Conservation (phyloP, 1,140 invertebrate species). For the Nebria ingens region DNA sequence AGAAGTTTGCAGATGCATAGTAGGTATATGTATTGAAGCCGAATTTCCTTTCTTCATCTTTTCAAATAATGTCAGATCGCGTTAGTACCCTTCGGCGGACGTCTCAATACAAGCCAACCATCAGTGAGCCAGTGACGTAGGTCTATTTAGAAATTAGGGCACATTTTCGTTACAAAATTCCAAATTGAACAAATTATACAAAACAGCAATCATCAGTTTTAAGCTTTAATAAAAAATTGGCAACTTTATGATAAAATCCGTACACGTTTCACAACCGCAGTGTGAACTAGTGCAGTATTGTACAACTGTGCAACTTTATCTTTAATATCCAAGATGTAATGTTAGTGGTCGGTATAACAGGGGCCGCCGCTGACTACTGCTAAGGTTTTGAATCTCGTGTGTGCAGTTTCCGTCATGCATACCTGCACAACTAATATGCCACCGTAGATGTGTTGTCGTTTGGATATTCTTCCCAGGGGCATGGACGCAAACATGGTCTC, state of each 20-base stretch:
- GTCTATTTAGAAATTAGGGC: not conserved
- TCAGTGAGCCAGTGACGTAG: not conserved
- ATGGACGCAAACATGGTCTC: not conserved
- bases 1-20: not conserved
- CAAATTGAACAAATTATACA: not conserved
- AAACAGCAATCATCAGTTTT: not conserved
- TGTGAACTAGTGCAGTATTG: not conserved
- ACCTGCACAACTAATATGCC: not conserved
- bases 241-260: not conserved
- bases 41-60: not conserved
- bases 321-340: no score
- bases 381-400: not conserved
- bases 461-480: not conserved
- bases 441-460: not conserved
- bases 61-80: constrained; percentile 1
- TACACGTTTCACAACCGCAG: not conserved
- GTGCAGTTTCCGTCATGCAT: not conserved
- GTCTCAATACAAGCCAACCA: not conserved
- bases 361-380: no score
- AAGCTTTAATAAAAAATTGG: not conserved
- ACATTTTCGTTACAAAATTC: no score
- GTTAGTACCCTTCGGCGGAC: constrained; percentile 4
- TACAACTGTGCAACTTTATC: no score
- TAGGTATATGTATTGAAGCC: not conserved
- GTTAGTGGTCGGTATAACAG: no score